Evolutionary conservation across 1,140 invertebrate species (phyloP).

Genomic region (Danaus plexippus): DNA sequence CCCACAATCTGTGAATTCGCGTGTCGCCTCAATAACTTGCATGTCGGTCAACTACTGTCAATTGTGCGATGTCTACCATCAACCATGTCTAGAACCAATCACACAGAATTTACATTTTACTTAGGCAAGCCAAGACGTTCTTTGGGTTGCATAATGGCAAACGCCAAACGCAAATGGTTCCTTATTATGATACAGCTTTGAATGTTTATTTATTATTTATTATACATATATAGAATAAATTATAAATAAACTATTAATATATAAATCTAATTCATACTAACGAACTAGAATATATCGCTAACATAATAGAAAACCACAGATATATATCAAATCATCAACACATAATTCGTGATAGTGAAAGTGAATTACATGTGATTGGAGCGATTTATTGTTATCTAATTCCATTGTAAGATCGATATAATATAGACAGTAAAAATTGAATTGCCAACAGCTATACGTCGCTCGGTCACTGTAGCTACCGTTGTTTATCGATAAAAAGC

Average conservation of each 20-base stretch:
- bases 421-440: slow-evolving; percentile 22
- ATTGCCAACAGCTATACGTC: slow-evolving; percentile 13
- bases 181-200: no score
- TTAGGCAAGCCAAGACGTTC: slow-evolving; percentile 15
- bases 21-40: slow-evolving; percentile 37
- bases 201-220: no score
- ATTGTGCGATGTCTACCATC: slow-evolving; percentile 33
- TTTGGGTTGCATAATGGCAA: background rate
- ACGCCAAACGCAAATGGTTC: no score
- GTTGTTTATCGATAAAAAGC: slow-evolving; percentile 35
- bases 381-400: slow-evolving; percentile 11
- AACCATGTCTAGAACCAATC: slow-evolving; percentile 33
- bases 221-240: no score
- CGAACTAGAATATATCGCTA: no score
- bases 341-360: slow-evolving; percentile 5
- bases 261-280: no score
- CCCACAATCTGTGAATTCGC: slow-evolving; percentile 38
- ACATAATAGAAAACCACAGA: no score
- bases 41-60: slow-evolving; percentile 39
- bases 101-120: slow-evolving; percentile 22
- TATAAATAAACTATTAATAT: no score
- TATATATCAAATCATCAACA: no score
- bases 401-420: slow-evolving; percentile 15
- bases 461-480: slow-evolving; percentile 30
- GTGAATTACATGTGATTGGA: slow-evolving; percentile 9